phyloP scores from a whole-genome alignment of 2,888 invertebrate species.

The Panopea generosa region DNA sequence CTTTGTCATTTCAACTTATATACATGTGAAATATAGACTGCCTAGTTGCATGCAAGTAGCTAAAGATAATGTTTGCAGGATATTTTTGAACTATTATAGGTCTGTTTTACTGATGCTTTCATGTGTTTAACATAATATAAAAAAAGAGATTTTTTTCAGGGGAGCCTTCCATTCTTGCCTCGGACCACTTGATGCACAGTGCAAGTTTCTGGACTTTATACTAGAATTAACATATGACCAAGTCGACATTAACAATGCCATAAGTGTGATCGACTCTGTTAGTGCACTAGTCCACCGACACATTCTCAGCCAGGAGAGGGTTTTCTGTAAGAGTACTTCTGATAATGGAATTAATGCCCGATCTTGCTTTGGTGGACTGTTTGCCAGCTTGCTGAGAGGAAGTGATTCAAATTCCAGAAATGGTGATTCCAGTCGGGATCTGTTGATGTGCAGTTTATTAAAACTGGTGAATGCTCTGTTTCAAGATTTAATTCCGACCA shows the following conservation, averaged over 20 bases:
- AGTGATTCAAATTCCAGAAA: constrained; percentile 82
- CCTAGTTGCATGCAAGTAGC: too few relatives aligned
- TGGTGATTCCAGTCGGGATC: constrained; percentile 81
- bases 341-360: constrained; percentile 86
- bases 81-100: too few relatives aligned
- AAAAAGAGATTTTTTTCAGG: constrained; percentile 83
- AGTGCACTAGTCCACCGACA: constrained; percentile 84
- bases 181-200: constrained; percentile 91
- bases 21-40: too few relatives aligned
- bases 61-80: too few relatives aligned
- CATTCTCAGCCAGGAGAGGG: constrained; percentile 80
- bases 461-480: constrained; percentile 81
- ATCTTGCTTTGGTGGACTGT: constrained; percentile 90
- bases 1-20: too few relatives aligned
- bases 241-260: constrained; percentile 90
- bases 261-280: constrained; percentile 91
- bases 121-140: too few relatives aligned
- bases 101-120: too few relatives aligned
- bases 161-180: constrained; percentile 84
- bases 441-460: constrained; percentile 82
- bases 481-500: constrained; percentile 70
- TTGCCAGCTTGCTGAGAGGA: constrained; percentile 91
- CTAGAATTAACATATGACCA: constrained; percentile 89
- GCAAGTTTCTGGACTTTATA: constrained; percentile 89
- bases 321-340: constrained; percentile 82